Conservation (phyloP, 2,797 vertebrate species). For the Furcifer pardalis region DNA sequence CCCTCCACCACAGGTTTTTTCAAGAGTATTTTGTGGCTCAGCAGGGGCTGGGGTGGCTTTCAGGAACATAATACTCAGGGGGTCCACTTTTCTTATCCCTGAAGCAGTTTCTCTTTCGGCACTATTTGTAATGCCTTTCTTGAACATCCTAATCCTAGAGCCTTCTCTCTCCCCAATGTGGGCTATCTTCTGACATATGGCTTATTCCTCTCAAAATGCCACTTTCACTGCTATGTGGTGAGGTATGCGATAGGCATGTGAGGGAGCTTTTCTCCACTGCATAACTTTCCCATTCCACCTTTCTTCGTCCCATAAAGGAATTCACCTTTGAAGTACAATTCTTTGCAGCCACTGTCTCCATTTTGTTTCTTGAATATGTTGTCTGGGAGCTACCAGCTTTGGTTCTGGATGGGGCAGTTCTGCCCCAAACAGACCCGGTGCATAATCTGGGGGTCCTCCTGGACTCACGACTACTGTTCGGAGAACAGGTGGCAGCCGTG, state of each 20-base stretch:
- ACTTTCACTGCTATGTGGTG: neutral
- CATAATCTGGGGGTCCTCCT: too few species aligned
- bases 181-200: neutral
- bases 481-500: too few species aligned
- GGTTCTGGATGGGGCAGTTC: too few species aligned
- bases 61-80: too few species aligned
- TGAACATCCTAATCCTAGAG: neutral
- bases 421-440: too few species aligned
- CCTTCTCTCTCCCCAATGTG: neutral
- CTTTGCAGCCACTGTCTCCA: neutral
- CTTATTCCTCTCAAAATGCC: neutral
- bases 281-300: neutral
- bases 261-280: neutral
- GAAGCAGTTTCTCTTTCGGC: neutral
- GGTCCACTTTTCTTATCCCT: too few species aligned
- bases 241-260: neutral
- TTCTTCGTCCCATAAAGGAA: neutral
- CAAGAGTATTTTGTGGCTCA: too few species aligned
- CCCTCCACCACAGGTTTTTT: too few species aligned
- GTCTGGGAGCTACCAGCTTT: too few species aligned
- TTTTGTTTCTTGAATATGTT: neutral
- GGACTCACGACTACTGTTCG: too few species aligned
- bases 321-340: neutral
- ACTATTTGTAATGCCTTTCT: neutral
- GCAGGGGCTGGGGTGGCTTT: too few species aligned